A percentile compares a stretch with the other conserved stretches of the same genome.
These are phyloP conservation scores for Chauna torquata DNA, from an alignment of 2,113 vertebrate species.

Conservation along the genomic window DNA sequence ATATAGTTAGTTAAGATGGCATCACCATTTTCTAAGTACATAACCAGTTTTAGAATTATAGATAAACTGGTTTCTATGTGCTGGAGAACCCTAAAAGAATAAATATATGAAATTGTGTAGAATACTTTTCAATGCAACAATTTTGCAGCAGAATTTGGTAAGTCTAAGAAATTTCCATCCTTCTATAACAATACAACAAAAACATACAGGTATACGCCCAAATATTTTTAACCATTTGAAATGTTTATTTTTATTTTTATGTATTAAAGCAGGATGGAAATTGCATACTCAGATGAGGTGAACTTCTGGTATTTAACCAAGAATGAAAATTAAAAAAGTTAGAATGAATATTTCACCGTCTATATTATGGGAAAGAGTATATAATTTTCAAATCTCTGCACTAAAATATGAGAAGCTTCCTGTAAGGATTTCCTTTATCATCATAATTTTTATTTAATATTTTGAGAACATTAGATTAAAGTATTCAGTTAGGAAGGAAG, in stretches of 20 bases:
- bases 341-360: not conserved
- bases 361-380: not conserved
- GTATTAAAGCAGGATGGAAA: not conserved
- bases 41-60: not conserved
- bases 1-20: not conserved
- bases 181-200: not conserved
- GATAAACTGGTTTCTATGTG: not conserved
- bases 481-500: not conserved
- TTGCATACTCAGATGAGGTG: not conserved
- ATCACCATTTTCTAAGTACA: not conserved
- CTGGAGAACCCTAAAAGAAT: not conserved
- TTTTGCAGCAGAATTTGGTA: not conserved
- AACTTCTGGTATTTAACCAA: not conserved
- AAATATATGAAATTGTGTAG: not conserved
- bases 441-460: not conserved
- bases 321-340: not conserved
- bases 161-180: not conserved
- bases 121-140: not conserved
- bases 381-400: not conserved
- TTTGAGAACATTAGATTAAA: constrained; percentile 19
- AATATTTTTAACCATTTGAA: not conserved
- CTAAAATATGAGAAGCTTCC: not conserved
- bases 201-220: not conserved
- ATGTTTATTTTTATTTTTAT: not conserved
- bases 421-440: not conserved